Percentiles rank a stretch among this genome's conserved stretches.
Evolutionary conservation across 2,888 invertebrate species (phyloP).

Genomic region (Incurvaria masculella): DNA sequence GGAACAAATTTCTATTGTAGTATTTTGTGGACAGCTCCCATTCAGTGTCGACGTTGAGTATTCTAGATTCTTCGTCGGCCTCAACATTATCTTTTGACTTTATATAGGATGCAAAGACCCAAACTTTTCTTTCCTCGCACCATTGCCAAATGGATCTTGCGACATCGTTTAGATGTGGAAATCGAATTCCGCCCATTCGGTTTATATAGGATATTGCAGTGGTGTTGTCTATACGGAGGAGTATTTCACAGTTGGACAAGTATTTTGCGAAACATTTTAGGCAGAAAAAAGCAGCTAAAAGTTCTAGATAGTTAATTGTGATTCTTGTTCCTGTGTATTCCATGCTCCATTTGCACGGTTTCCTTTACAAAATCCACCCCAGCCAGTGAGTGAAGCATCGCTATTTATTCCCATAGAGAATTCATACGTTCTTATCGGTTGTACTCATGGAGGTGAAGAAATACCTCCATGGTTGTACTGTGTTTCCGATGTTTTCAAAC

Average conservation of each 20-base stretch:
- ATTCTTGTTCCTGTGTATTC: conserved; percentile 1
- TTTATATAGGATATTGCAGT: conserved; percentile 14
- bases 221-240: conserved; percentile 14
- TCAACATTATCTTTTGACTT: conserved; percentile 3
- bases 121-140: not conserved
- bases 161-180: conserved; percentile 8
- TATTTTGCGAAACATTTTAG: not conserved
- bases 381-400: not conserved
- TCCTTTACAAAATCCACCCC: not conserved
- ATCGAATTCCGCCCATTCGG: conserved; percentile 13
- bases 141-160: conserved; percentile 5
- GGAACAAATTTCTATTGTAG: too few relatives aligned
- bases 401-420: conserved; percentile 1
- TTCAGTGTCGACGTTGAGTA: conserved; percentile 1
- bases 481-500: not conserved
- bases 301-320: conserved; percentile 1
- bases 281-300: not conserved
- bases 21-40: conserved; percentile 7
- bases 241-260: conserved; percentile 3
- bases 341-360: not conserved
- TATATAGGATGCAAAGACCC: conserved; percentile 5
- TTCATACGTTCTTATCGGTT: not conserved
- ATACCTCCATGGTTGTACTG: not conserved
- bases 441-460: not conserved
- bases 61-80: conserved; percentile 1